Conservation (phyloP, 2,888 invertebrate genomes). For the Oscheius sp. region DNA sequence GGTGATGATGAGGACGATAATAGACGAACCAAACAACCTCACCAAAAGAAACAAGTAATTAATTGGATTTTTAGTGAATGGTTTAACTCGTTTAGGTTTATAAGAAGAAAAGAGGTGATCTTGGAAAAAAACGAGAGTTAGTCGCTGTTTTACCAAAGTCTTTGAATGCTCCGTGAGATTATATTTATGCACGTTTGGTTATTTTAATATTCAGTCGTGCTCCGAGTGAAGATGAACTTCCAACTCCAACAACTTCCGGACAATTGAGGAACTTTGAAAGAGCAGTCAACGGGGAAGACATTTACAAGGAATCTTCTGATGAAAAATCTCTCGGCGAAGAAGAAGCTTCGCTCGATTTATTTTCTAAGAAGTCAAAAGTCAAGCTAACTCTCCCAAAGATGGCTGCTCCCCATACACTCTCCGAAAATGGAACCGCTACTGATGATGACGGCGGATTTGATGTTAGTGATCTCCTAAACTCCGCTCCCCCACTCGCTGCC, state of each 20-base stretch:
- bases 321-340: constrained; percentile 52
- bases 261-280: constrained; percentile 51
- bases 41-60: constrained; percentile 29
- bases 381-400: constrained; percentile 22
- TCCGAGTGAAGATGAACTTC: constrained; percentile 30
- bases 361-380: constrained; percentile 44
- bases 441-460: constrained; percentile 52
- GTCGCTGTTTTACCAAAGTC: constrained; percentile 38
- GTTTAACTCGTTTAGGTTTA: constrained; percentile 31
- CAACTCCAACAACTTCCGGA: constrained; percentile 39
- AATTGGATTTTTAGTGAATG: neutral
- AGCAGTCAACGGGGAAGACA: constrained; percentile 56
- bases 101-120: constrained; percentile 49
- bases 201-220: constrained; percentile 14
- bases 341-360: constrained; percentile 49
- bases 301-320: constrained; percentile 51
- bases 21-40: too few relatives aligned
- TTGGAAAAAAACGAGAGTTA: constrained; percentile 51
- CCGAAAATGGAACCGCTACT: constrained; percentile 11
- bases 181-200: constrained; percentile 28
- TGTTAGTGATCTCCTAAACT: constrained; percentile 47
- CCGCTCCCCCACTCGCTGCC: constrained; percentile 51
- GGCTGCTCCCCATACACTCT: constrained; percentile 8
- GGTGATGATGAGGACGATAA: constrained; percentile 44
- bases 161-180: too few relatives aligned